These are phyloP conservation scores for Bedellia somnulentella DNA, from an alignment of 2,888 invertebrate species.

Conservation along the genomic window DNA sequence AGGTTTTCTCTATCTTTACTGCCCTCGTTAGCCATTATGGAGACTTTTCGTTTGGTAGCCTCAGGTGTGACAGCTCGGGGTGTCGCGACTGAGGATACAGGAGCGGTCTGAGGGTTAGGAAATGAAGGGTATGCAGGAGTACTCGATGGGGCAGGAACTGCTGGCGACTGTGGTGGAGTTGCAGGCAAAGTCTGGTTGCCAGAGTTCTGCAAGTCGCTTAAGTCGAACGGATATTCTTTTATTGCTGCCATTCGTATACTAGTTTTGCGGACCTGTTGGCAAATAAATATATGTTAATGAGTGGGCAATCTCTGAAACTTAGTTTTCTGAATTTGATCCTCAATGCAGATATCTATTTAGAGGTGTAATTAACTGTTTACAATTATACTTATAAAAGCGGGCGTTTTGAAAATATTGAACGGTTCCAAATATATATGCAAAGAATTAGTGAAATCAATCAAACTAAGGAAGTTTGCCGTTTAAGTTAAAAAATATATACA, in stretches of 20 bases:
- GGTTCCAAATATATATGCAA: no score
- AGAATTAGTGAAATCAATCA: no score
- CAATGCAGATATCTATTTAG: no score
- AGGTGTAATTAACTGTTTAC: no score
- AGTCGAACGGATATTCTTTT: slow-evolving; percentile 54
- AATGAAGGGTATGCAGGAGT: no score
- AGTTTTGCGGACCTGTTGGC: slow-evolving; percentile 48
- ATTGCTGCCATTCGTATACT: slow-evolving; percentile 56
- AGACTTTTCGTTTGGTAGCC: slow-evolving; percentile 62
- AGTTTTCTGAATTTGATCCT: no score
- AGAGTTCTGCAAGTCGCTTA: slow-evolving; percentile 40
- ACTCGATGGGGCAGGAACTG: slow-evolving; percentile 1
- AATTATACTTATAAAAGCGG: no score
- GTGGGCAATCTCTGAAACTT: no score
- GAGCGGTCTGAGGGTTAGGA: not conserved
- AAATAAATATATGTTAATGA: slow-evolving; percentile 1
- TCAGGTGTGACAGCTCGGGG: slow-evolving; percentile 20
- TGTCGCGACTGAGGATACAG: slow-evolving; percentile 9
- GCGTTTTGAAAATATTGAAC: no score
- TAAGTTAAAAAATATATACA: no score
- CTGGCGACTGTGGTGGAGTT: slow-evolving; percentile 11
- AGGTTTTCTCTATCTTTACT: slow-evolving; percentile 66
- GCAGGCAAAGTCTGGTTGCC: slow-evolving; percentile 13
- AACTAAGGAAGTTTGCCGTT: no score
- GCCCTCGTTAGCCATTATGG: slow-evolving; percentile 62